Evolutionary conservation across 2,797 vertebrate species (phyloP).

Genomic region (Crenuchus spilurus): DNA sequence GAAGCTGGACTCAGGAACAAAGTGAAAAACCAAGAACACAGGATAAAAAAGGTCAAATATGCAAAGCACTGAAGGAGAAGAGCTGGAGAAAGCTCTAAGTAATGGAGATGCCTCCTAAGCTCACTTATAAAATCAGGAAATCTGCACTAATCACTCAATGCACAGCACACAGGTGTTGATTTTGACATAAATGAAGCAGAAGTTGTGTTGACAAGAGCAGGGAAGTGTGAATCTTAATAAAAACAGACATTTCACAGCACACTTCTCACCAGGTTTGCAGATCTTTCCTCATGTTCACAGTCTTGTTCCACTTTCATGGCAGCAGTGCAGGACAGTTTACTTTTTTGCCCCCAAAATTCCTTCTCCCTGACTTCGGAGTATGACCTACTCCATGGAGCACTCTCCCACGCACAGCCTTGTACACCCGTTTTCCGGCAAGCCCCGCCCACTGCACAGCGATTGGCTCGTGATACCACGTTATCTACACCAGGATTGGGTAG

Average conservation of each 20-base stretch:
- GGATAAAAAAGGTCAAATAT: too few species aligned
- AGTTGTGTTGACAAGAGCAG: not conserved
- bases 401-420: constrained; percentile 18
- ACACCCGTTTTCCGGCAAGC: not conserved
- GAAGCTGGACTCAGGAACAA: not conserved
- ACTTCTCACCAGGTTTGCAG: constrained; percentile 76
- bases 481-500: not conserved
- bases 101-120: not conserved
- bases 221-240: not conserved
- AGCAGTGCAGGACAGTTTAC: constrained; percentile 47
- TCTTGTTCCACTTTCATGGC: constrained; percentile 75
- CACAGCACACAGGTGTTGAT: not conserved
- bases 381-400: constrained; percentile 71
- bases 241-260: not conserved
- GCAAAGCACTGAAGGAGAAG: too few species aligned
- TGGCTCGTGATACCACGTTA: not conserved
- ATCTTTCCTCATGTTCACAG: constrained; percentile 70
- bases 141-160: not conserved
- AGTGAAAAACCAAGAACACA: not conserved
- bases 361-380: constrained; percentile 46
- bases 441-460: not conserved
- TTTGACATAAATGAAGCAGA: not conserved
- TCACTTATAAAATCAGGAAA: not conserved
- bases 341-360: constrained; percentile 50
- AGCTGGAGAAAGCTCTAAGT: not conserved